Evolutionary conservation across 1,140 invertebrate genomes (phyloP).

Genomic region (Drosophila bocki): DNA sequence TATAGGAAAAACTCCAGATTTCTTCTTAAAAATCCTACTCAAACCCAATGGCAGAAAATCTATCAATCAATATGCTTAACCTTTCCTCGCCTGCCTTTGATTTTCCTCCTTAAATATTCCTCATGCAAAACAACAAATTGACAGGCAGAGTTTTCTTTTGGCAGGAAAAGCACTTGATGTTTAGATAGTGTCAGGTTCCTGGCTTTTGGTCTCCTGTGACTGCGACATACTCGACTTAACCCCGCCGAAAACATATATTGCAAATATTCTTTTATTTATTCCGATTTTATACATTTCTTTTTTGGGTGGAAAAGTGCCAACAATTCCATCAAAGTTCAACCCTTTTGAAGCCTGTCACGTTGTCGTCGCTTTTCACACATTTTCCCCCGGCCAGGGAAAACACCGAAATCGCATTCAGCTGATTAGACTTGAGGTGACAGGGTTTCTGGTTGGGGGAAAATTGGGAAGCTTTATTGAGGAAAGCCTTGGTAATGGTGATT

Average conservation of each 20-base stretch:
- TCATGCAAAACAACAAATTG: slow-evolving; percentile 59
- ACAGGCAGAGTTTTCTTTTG: slow-evolving; percentile 40
- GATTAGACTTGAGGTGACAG: slow-evolving; percentile 29
- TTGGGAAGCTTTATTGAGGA: background rate
- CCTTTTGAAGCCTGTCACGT: slow-evolving; percentile 73
- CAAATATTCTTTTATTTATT: slow-evolving; percentile 62
- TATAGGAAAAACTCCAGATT: background rate
- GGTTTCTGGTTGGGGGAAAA: slow-evolving; percentile 7
- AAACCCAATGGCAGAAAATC: background rate
- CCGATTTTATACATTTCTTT: slow-evolving; percentile 36
- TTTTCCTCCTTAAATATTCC: slow-evolving; percentile 30
- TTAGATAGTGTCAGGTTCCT: slow-evolving; percentile 26
- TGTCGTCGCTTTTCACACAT: slow-evolving; percentile 3
- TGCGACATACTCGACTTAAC: slow-evolving; percentile 33
- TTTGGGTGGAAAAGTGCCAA: slow-evolving; percentile 69
- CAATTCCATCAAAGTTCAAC: slow-evolving; percentile 76
- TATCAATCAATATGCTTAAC: background rate
- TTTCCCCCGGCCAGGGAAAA: slow-evolving; percentile 4
- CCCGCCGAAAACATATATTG: slow-evolving; percentile 8
- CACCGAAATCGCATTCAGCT: slow-evolving; percentile 59
- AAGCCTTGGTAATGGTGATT: slow-evolving; percentile 68
- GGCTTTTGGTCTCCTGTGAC: slow-evolving; percentile 49
- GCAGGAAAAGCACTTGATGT: slow-evolving; percentile 36
- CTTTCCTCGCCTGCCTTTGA: slow-evolving; percentile 13
- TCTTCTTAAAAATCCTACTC: background rate